These are phyloP conservation scores for Ecliptopera silaceata DNA, from an alignment of 2,888 invertebrate genomes.

Conservation along the genomic window DNA sequence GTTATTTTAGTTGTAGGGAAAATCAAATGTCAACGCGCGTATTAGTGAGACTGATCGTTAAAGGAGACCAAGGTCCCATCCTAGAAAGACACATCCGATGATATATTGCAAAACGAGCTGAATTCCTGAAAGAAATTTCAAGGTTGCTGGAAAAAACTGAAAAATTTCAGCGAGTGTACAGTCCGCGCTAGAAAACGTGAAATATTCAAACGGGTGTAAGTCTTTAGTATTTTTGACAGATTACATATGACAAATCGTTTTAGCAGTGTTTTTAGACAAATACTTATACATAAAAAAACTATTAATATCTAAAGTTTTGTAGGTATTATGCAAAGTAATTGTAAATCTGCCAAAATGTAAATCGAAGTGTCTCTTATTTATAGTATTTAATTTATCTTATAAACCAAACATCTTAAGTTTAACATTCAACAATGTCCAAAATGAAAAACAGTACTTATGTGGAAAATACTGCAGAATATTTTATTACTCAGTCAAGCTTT, in stretches of 20 bases:
- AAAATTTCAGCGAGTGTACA: not conserved
- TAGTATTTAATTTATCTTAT: too few species aligned
- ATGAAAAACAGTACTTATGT: too few species aligned
- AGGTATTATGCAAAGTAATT: too few species aligned
- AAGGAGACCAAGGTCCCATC: constrained; percentile 15
- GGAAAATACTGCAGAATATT: too few species aligned
- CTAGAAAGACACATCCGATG: constrained; percentile 16
- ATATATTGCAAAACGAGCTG: constrained; percentile 8
- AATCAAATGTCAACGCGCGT: constrained; percentile 13
- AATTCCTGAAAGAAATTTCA: not conserved
- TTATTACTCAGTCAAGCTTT: too few species aligned
- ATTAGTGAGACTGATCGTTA: constrained; percentile 17
- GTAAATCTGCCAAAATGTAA: too few species aligned
- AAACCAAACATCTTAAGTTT: too few species aligned
- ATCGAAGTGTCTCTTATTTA: too few species aligned
- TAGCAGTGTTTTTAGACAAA: not conserved
- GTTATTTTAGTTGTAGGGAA: constrained; percentile 21
- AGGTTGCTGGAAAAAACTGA: not conserved
- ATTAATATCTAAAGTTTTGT: too few species aligned
- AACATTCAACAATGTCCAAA: too few species aligned
- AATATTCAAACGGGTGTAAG: not conserved
- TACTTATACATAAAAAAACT: not conserved
- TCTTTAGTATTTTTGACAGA: constrained; percentile 7
- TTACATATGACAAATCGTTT: not conserved
- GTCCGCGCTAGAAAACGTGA: not conserved